Percentiles rank a stretch among this genome's conserved stretches.
These are phyloP conservation scores for Monoplex corrugatus DNA, from an alignment of 2,888 invertebrate species.

Conservation along the genomic window DNA sequence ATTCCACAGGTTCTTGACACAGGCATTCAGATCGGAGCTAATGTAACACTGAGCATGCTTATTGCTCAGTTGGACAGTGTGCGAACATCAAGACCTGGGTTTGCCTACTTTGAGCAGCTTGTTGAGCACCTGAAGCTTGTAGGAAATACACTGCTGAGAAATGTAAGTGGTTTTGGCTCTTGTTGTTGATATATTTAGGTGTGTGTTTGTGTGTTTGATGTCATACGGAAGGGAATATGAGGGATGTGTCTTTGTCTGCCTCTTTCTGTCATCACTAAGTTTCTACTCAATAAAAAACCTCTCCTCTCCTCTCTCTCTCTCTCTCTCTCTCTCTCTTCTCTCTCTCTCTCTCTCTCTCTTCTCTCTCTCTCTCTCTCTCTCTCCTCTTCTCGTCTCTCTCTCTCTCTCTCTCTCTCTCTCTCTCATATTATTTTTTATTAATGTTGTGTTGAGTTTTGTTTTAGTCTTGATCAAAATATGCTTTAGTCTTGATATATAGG, in stretches of 20 bases:
- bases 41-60: conserved; percentile 48
- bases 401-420: background rate
- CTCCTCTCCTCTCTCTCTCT: no score
- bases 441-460: no score
- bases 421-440: background rate
- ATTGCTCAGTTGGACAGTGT: conserved; percentile 35
- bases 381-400: no score
- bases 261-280: no score
- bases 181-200: background rate
- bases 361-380: no score
- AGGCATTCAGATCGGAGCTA: conserved; percentile 44
- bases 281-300: no score
- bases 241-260: no score
- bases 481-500: no score
- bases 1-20: background rate
- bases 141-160: conserved; percentile 54
- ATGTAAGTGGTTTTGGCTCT: conserved; percentile 48
- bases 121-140: conserved; percentile 53
- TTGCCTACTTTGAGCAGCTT: conserved; percentile 51
- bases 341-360: background rate
- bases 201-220: conserved; percentile 1
- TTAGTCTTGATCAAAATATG: no score
- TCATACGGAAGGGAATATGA: background rate
- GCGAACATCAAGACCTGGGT: conserved; percentile 48
- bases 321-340: background rate